A percentile compares a stretch with the other conserved stretches of the same genome.
These are phyloP conservation scores for Turdus rufiventris DNA, from an alignment of 2,113 vertebrate species.

Conservation along the genomic window DNA sequence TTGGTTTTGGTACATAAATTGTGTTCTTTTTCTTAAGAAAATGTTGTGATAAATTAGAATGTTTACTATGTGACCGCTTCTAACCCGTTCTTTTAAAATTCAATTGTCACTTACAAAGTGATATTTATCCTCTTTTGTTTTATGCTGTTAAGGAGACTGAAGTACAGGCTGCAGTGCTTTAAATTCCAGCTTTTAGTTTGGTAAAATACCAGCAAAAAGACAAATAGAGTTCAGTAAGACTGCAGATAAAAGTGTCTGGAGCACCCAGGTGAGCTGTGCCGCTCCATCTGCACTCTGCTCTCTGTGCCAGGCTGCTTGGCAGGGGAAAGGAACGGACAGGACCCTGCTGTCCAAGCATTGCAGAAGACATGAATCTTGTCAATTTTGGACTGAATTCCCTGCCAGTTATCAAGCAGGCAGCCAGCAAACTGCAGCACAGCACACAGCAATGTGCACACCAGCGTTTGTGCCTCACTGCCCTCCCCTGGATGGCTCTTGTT, in stretches of 20 bases:
- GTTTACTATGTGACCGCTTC: not conserved
- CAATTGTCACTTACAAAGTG: not conserved
- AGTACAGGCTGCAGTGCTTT: not conserved
- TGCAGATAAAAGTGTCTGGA: not conserved
- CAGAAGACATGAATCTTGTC: constrained; percentile 69
- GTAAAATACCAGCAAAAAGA: constrained; percentile 12
- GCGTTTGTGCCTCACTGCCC: not conserved
- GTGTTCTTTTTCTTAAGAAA: not conserved
- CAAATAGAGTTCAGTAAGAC: not conserved
- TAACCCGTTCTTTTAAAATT: not conserved
- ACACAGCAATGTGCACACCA: not conserved
- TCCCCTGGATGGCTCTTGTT: not conserved
- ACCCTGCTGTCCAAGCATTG: constrained; percentile 54
- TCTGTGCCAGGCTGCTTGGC: constrained; percentile 50
- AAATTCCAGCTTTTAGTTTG: not conserved
- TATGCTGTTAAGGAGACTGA: not conserved
- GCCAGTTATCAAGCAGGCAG: constrained; percentile 30
- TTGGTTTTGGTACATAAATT: not conserved
- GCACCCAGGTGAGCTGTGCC: constrained; percentile 27
- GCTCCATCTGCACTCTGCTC: constrained; percentile 56
- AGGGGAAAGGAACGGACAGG: constrained; percentile 20
- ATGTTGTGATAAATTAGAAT: not conserved
- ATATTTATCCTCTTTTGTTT: not conserved
- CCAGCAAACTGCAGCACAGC: constrained; percentile 39
- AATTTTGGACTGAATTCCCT: constrained; percentile 15